A percentile compares a stretch with the other conserved stretches of the same genome.
Conservation (phyloP, 1,140 invertebrate species). For the Zaprionus ornatus region DNA sequence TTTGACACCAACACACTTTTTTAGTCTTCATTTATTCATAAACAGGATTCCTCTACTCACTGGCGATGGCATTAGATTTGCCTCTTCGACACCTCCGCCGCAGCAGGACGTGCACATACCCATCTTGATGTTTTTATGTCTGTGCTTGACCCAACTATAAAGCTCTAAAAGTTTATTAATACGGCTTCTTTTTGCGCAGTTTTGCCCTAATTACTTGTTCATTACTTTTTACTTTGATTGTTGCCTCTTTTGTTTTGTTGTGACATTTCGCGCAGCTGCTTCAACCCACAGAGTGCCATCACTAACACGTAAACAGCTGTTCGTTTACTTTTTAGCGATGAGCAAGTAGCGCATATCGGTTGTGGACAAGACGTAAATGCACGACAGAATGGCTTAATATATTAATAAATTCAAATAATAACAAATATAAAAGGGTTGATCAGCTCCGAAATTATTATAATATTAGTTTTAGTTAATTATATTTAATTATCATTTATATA, state of each 20-base stretch:
- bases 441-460: no score
- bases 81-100: conserved; percentile 65
- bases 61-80: conserved; percentile 74
- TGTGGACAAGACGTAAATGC: background rate
- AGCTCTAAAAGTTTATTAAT: conserved; percentile 16
- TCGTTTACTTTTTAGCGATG: conserved; percentile 9
- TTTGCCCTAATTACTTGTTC: conserved; percentile 37
- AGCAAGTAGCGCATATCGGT: background rate
- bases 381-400: background rate
- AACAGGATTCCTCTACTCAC: conserved; percentile 36
- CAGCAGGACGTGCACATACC: conserved; percentile 62
- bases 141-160: background rate
- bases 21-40: background rate
- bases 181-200: conserved; percentile 55
- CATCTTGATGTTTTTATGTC: conserved; percentile 45
- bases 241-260: conserved; percentile 58
- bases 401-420: background rate
- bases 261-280: conserved; percentile 52
- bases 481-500: background rate
- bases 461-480: background rate
- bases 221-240: conserved; percentile 34
- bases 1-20: conserved; percentile 20
- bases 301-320: conserved; percentile 35
- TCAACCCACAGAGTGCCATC: conserved; percentile 9
- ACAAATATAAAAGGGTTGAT: background rate